Evolutionary conservation across 2,113 vertebrate genomes (phyloP).

Genomic region (Sphaerodactylus townsendi): DNA sequence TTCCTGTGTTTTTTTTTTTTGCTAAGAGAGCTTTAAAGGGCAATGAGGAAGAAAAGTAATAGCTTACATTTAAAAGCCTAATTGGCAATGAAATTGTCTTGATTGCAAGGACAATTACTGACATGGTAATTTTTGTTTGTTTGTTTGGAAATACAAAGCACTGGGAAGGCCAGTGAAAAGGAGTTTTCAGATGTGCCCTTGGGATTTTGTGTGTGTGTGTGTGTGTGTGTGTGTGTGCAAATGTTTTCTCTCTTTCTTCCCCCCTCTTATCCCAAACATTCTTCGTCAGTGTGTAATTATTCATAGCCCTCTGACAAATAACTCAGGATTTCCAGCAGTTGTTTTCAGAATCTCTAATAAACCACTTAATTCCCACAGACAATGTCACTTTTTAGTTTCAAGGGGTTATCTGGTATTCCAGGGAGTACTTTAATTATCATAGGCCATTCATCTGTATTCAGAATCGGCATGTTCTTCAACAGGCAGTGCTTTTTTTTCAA

Average conservation of each 20-base stretch:
- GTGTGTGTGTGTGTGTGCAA: not conserved
- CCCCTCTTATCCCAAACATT: not conserved
- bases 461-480: slow-evolving; percentile 39
- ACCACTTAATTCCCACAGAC: slow-evolving; percentile 8
- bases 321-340: not conserved
- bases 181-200: not conserved
- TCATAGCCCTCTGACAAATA: not conserved
- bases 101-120: not conserved
- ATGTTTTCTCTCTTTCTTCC: not conserved
- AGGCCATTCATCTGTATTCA: slow-evolving; percentile 36
- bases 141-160: not conserved
- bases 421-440: slow-evolving; percentile 44
- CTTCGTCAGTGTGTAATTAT: not conserved
- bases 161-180: not conserved
- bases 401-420: slow-evolving; percentile 20
- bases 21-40: slow-evolving; percentile 10
- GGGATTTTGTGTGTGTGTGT: not conserved
- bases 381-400: not conserved
- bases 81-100: not conserved
- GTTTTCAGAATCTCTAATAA: slow-evolving; percentile 5
- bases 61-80: not conserved
- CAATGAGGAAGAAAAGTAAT: not conserved
- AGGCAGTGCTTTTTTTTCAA: slow-evolving; percentile 2
- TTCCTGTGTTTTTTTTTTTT: not conserved
- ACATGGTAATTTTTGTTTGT: not conserved